Evolutionary conservation across 1,140 invertebrate species (phyloP).

Genomic region (Drosophila obscura): DNA sequence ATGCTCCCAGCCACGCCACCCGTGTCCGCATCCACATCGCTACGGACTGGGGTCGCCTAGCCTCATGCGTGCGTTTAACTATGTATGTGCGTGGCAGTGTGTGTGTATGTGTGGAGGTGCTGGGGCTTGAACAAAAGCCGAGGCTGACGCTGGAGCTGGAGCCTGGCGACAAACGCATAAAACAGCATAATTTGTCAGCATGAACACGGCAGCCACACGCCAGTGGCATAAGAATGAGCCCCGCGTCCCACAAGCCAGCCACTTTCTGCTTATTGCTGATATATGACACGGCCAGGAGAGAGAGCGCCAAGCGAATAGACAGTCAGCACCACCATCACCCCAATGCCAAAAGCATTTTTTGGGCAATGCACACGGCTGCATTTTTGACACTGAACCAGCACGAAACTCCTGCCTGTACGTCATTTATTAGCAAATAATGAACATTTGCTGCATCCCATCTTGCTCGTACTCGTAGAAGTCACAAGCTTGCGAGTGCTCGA

Average conservation of each 20-base stretch:
- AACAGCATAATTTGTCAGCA: slow-evolving; percentile 80
- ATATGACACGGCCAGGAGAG: slow-evolving; percentile 3
- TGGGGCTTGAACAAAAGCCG: background rate
- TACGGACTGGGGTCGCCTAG: slow-evolving; percentile 30
- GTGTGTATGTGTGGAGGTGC: slow-evolving; percentile 2
- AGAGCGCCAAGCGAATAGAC: background rate
- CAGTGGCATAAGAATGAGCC: slow-evolving; percentile 70
- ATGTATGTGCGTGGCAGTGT: slow-evolving; percentile 6
- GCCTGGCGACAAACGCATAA: slow-evolving; percentile 73
- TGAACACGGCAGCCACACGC: slow-evolving; percentile 60
- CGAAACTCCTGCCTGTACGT: no score
- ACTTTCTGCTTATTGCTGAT: slow-evolving; percentile 26
- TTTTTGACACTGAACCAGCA: no score
- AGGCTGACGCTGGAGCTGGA: slow-evolving; percentile 16
- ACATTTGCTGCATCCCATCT: no score
- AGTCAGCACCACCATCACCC: background rate
- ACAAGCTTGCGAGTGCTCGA: no score
- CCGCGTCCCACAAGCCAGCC: slow-evolving; percentile 11
- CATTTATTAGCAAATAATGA: no score
- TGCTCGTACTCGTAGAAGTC: no score
- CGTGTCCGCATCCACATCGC: slow-evolving; percentile 2
- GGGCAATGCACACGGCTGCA: background rate
- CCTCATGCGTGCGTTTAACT: slow-evolving; percentile 66
- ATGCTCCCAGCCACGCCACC: slow-evolving; percentile 25
- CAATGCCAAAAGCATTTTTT: background rate